A percentile compares a stretch with the other conserved stretches of the same genome.
These are phyloP conservation scores for Streblospio benedicti DNA, from an alignment of 1,140 invertebrate genomes.

Conservation along the genomic window DNA sequence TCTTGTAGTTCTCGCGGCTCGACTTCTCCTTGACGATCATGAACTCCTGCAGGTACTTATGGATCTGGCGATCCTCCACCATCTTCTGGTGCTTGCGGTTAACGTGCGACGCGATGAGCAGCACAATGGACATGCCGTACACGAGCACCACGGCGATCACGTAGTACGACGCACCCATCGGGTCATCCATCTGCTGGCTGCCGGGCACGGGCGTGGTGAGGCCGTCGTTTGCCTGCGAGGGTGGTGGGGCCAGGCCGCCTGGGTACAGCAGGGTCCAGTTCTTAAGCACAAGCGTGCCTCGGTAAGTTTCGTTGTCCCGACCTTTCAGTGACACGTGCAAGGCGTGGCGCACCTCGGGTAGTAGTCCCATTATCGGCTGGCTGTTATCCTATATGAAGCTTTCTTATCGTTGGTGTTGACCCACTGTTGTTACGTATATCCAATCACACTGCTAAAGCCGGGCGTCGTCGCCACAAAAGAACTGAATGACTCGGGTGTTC, in stretches of 20 bases:
- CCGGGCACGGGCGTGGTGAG: background rate
- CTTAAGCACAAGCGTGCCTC: background rate
- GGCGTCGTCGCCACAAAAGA: no score
- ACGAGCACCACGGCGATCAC: constrained; percentile 43
- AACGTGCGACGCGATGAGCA: constrained; percentile 46
- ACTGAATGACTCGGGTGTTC: no score
- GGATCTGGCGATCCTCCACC: constrained; percentile 15
- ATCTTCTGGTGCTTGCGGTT: constrained; percentile 16
- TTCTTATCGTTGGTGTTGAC: no score
- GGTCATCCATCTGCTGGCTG: background rate
- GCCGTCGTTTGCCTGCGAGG: background rate
- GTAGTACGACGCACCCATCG: constrained; percentile 38
- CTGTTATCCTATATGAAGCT: no score
- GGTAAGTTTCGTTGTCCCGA: background rate
- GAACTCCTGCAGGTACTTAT: constrained; percentile 21
- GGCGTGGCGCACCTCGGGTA: no score
- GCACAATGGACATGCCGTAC: constrained; percentile 43
- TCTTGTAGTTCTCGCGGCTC: constrained; percentile 4
- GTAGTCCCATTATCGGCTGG: constrained; percentile 12
- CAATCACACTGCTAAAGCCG: no score
- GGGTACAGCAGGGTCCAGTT: background rate
- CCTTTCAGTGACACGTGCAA: background rate
- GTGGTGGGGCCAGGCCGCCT: background rate
- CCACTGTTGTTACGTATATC: no score
- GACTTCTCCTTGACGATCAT: constrained; percentile 8